Evolutionary conservation across 2,113 vertebrate species (phyloP).

Genomic region (Acinonyx jubatus): DNA sequence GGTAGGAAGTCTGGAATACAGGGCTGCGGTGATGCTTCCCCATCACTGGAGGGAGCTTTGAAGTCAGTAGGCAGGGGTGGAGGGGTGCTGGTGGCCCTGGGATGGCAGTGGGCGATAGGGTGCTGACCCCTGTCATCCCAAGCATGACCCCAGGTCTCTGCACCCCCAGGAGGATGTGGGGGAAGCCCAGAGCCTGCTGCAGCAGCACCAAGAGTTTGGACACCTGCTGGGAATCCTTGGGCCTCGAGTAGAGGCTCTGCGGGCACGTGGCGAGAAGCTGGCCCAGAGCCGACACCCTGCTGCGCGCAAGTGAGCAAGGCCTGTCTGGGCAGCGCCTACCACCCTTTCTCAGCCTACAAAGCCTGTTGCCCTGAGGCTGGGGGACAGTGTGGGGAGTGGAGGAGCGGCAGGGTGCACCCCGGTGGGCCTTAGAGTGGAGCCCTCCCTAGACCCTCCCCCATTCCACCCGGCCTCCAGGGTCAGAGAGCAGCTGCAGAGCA

Average conservation of each 20-base stretch:
- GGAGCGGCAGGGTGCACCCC: accelerated
- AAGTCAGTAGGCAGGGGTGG: not conserved
- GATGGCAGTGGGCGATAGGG: accelerated
- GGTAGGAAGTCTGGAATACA: constrained; percentile 80
- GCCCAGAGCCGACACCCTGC: constrained; percentile 83
- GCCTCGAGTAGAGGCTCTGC: constrained; percentile 83
- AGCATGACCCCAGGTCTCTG: not conserved
- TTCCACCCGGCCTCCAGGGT: constrained; percentile 78
- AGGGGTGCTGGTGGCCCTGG: not conserved
- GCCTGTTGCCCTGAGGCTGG: not conserved
- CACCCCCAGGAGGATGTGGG: constrained; percentile 88
- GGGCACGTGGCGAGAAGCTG: constrained; percentile 83
- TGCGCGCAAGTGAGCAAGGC: constrained; percentile 80
- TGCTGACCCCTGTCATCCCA: not conserved
- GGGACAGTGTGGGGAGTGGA: accelerated
- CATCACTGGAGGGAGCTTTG: not conserved
- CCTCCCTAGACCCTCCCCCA: not conserved
- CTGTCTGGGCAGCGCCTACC: not conserved
- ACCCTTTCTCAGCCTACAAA: not conserved
- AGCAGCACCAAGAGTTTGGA: constrained; percentile 89
- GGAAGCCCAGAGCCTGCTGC: constrained; percentile 86
- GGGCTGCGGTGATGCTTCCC: not conserved
- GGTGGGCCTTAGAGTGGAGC: not conserved
- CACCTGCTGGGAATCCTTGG: constrained; percentile 85
- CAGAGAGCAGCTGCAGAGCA: constrained; percentile 82